Evolutionary conservation across 37 sponge, comb jelly and placozoan genomes (phyloP).

Genomic region (Agelas oroides): DNA sequence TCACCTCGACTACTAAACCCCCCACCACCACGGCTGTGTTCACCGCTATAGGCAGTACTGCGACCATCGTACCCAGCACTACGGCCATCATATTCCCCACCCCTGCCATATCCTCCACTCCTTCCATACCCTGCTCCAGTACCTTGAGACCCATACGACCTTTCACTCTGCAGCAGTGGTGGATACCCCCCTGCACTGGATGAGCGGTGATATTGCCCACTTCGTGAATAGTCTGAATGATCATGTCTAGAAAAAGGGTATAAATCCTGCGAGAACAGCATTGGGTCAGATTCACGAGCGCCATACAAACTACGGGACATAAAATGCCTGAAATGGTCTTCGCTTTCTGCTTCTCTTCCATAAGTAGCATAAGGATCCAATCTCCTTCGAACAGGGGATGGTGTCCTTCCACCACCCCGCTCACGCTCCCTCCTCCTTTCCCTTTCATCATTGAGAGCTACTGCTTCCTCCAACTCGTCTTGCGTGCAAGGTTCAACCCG

Average conservation of each 20-base stretch:
- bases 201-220: too few relatives aligned
- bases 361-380: background rate
- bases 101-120: background rate
- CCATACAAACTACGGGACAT: too few relatives aligned
- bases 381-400: conserved; percentile 29
- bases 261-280: too few relatives aligned
- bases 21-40: background rate
- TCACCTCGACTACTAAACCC: background rate
- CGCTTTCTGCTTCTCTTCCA: background rate
- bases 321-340: too few relatives aligned
- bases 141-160: background rate
- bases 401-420: background rate
- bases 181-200: too few relatives aligned
- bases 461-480: conserved; percentile 43
- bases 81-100: background rate
- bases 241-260: too few relatives aligned
- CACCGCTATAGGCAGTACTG: background rate
- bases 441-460: background rate
- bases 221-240: too few relatives aligned
- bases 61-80: background rate
- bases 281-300: too few relatives aligned
- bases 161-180: too few relatives aligned
- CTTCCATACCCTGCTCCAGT: background rate
- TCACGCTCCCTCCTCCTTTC: background rate
- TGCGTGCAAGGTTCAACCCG: conserved; percentile 47